Conservation (phyloP, 2,113 vertebrate species). For the Stercorarius parasiticus region DNA sequence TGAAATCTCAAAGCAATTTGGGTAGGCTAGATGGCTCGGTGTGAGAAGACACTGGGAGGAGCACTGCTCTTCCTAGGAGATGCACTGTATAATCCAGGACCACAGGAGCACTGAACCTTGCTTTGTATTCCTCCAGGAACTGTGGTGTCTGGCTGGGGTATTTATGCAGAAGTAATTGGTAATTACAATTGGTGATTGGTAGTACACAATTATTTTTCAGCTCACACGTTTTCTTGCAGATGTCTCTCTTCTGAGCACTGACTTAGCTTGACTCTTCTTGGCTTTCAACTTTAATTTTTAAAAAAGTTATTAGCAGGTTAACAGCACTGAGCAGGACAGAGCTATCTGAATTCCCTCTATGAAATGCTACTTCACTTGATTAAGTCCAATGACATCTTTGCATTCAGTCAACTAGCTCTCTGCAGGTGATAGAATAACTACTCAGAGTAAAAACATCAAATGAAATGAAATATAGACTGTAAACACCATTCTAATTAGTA, state of each 20-base stretch:
- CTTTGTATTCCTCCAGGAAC: background rate
- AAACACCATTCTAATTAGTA: conserved; percentile 46
- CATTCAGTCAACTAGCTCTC: conserved; percentile 56
- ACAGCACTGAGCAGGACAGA: background rate
- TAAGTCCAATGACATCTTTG: conserved; percentile 50
- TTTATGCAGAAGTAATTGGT: background rate
- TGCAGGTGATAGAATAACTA: conserved; percentile 67
- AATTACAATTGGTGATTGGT: background rate
- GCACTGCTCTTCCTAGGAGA: background rate
- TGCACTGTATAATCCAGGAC: background rate
- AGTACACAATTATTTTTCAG: background rate
- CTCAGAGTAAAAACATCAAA: conserved; percentile 59
- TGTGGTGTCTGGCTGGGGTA: background rate
- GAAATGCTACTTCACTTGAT: conserved; percentile 51
- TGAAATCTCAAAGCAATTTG: background rate
- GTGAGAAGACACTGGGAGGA: background rate
- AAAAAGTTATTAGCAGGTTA: background rate
- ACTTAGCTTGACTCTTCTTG: background rate
- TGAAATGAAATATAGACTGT: conserved; percentile 47
- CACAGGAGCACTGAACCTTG: background rate
- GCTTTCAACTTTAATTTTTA: conserved; percentile 1
- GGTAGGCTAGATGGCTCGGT: background rate
- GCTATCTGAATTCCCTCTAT: background rate
- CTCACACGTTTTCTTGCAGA: background rate
- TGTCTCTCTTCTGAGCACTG: background rate